These are phyloP conservation scores for Proctacanthus coquilletti DNA, from an alignment of 1,140 invertebrate genomes.

Conservation along the genomic window DNA sequence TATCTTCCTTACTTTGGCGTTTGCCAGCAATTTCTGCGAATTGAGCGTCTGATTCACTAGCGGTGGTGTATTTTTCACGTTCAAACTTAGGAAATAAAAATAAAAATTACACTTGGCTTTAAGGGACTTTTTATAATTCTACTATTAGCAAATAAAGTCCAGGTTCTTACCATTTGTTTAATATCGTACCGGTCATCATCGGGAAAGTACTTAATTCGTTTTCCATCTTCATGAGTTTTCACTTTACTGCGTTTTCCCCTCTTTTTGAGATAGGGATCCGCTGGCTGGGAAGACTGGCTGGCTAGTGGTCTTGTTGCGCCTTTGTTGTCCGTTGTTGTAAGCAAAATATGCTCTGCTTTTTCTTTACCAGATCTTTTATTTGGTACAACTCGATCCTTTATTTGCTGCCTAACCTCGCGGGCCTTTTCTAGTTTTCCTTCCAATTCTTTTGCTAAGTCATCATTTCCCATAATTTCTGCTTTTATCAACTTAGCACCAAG, in stretches of 20 bases:
- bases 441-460: slow-evolving; percentile 46
- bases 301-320: slow-evolving; percentile 44
- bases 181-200: slow-evolving; percentile 83
- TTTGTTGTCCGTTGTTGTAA: slow-evolving; percentile 51
- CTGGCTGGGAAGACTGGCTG: slow-evolving; percentile 23
- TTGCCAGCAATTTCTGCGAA: slow-evolving; percentile 59
- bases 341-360: slow-evolving; percentile 44
- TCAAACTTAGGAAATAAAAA: slow-evolving; percentile 52
- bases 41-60: slow-evolving; percentile 64
- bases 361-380: slow-evolving; percentile 7
- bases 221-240: slow-evolving; percentile 55
- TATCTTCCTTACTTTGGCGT: slow-evolving; percentile 54
- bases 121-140: slow-evolving; percentile 6
- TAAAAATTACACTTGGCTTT: too few relatives aligned
- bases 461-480: slow-evolving; percentile 79
- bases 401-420: slow-evolving; percentile 36
- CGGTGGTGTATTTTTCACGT: slow-evolving; percentile 69
- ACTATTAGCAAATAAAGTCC: neutral
- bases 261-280: slow-evolving; percentile 21
- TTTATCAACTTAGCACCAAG: slow-evolving; percentile 76
- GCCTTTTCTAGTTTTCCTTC: slow-evolving; percentile 60
- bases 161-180: slow-evolving; percentile 57
- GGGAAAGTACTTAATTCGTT: slow-evolving; percentile 69
- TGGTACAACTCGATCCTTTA: slow-evolving; percentile 8
- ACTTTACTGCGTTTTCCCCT: slow-evolving; percentile 39